Evolutionary conservation across 2,797 vertebrate species (phyloP), one percentile per base, ranked within the genome.

Genomic region (Crenichthys baileyi): DNA sequence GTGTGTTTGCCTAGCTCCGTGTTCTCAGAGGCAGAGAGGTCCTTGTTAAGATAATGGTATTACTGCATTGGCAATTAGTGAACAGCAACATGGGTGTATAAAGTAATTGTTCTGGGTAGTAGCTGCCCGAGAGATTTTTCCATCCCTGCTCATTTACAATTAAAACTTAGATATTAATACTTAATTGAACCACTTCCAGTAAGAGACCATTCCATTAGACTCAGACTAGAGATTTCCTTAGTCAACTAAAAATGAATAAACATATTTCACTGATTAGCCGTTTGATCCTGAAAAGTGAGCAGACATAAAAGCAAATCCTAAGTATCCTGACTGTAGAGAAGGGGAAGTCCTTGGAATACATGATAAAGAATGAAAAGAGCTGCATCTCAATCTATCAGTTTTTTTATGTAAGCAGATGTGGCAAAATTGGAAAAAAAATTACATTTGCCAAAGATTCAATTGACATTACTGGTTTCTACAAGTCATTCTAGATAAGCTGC

Each of bases 51-150:
- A 46, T 7, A 46, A 11, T 7, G 44, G 44, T 7, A 7, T 46
- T 46, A 46, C 44, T 46, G 7, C 7, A 7, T 46, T 11, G 44
- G 11, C 44, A 46, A 11, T 46, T 46, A 46, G 12, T 51, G 75
- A 48, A 76, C 81, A 90, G 83, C 88, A 92, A 46, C 44, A 46
- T 36, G 77, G 83, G 85, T 88, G 85, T 88, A 83, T 79, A 81
- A 75, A 74, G 75, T 91, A 90, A 91, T 86, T 86, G 76, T 78
- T 82, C 73, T 77, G 78, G 63, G 86, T 88, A 75, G 85, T 88
- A 75, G 84, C 75, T 75, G 73, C 83, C 76, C 58, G 5, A 36
- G 76, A 89, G 87, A 83, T 65, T 71, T 18, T 73, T 68, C 75
- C 29, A 26, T 58, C 72, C 72, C 79, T 41, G 48, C 87, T 89